Conservation (phyloP, 2,797 vertebrate species). For the Muraenolepis orangiensis region DNA sequence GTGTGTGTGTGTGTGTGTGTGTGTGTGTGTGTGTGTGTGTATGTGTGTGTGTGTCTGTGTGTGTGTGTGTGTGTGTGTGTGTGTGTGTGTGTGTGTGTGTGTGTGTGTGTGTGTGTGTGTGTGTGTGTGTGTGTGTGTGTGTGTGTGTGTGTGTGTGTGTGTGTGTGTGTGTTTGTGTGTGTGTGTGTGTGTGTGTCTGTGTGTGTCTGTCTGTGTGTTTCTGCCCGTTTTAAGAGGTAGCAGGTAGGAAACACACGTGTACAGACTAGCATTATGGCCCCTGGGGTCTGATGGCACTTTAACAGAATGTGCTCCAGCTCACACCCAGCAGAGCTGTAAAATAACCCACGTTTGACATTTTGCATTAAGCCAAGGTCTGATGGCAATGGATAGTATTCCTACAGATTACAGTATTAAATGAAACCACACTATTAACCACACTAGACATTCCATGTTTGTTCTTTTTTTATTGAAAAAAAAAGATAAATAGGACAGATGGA, state of each 20-base stretch:
- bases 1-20: constrained; percentile 48
- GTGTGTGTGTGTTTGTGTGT: constrained; percentile 50
- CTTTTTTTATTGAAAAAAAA: not conserved
- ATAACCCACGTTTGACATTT: not conserved
- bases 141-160: constrained; percentile 34
- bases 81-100: constrained; percentile 45
- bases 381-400: not conserved
- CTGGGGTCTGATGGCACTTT: not conserved
- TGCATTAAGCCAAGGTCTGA: not conserved
- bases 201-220: too few species aligned
- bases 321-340: not conserved
- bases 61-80: constrained; percentile 35
- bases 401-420: not conserved
- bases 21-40: constrained; percentile 34
- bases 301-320: constrained; percentile 1
- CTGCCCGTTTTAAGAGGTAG: constrained; percentile 40
- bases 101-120: constrained; percentile 39
- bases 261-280: constrained; percentile 48
- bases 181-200: constrained; percentile 29
- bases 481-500: not conserved
- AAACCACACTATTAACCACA: too few species aligned
- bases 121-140: constrained; percentile 50
- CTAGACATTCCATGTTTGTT: too few species aligned
- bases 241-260: constrained; percentile 55
- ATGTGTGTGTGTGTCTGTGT: constrained; percentile 47